Percentiles rank a stretch among this genome's conserved stretches.
phyloP scores from a whole-genome alignment of 1,140 invertebrate species.

The Popillia japonica region DNA sequence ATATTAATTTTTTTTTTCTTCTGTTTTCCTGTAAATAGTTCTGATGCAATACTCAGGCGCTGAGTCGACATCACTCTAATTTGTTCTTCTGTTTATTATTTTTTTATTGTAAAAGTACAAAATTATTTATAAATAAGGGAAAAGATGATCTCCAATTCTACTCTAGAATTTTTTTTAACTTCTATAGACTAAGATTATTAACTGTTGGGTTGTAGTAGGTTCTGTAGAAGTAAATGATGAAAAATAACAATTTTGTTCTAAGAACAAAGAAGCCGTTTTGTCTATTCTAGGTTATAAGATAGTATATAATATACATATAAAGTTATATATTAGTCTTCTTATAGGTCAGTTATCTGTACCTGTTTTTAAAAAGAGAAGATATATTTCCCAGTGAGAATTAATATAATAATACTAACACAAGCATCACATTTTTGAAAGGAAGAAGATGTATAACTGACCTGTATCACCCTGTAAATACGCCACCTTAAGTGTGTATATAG shows the following conservation, averaged over 20 bases:
- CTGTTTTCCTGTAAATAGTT: slow-evolving; percentile 24
- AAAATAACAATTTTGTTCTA: slow-evolving; percentile 24
- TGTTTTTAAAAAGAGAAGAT: slow-evolving; percentile 37
- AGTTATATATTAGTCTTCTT: slow-evolving; percentile 33
- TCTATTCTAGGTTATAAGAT: slow-evolving; percentile 35
- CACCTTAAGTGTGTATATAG: slow-evolving; percentile 39
- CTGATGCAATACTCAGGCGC: slow-evolving; percentile 29
- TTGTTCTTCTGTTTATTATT: slow-evolving; percentile 17
- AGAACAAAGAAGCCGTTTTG: slow-evolving; percentile 33
- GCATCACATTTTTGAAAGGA: slow-evolving; percentile 28
- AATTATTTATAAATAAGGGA: slow-evolving; percentile 42
- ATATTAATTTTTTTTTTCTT: slow-evolving; percentile 19
- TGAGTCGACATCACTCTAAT: slow-evolving; percentile 32
- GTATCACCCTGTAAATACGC: slow-evolving; percentile 39
- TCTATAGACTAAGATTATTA: slow-evolving; percentile 38
- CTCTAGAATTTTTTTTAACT: slow-evolving; percentile 36
- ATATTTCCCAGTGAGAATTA: slow-evolving; percentile 41
- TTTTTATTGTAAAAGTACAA: slow-evolving; percentile 40
- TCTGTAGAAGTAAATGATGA: slow-evolving; percentile 24
- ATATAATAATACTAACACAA: slow-evolving; percentile 21
- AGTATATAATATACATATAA: slow-evolving; percentile 19
- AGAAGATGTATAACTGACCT: slow-evolving; percentile 45
- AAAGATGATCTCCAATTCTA: slow-evolving; percentile 38
- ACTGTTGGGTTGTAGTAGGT: slow-evolving; percentile 37
- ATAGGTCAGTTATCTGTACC: slow-evolving; percentile 37